Base-by-base conservation (phyloP, 2,797 vertebrate species). In the Eulemur albifrons region DNA sequence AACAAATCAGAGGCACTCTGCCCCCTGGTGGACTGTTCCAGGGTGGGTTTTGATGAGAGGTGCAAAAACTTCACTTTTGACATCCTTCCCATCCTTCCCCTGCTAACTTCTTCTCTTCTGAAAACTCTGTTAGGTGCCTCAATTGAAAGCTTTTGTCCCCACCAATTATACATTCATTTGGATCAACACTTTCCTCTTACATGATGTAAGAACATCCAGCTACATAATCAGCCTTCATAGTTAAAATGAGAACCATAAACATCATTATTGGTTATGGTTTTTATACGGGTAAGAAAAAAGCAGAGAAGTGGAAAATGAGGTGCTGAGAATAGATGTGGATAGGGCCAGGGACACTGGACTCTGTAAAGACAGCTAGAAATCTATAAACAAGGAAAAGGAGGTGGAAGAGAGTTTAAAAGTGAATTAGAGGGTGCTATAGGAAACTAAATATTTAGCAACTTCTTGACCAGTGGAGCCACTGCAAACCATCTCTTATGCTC, bases 1-100 rank as follows among this genome's bases (percentile, higher is more conserved):
- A 65, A 61, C 76, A 92, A 15, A 21, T 96, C 91, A 73, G 89
- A 61, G 83, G 38, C 38, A 77, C 61, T 95, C 91, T 97, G 97
- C 97, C 97, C 97, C 84, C 97, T 98, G 50, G 93, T 96, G 97
- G 96, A 87, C 10, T 0, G 4, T 40, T 70, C 14, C 63, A 67
- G 54, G 21, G 70, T 35, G 59, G 38, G 45, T 75, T 88, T 87
- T 35, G 50, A 82, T 35, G 40, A 79, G 79, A 87, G 73, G 18
- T 35, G n/a, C 14, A 38, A 69, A 84, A 67, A 2, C 4, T 48
- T 87, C 52, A 1, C 32, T 86, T 57, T 45, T 25, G 45, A 63
- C 52, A 27, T 38, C 15, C 11, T 72, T 85, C 3, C n/a, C 57
- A 27, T 43, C 15, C 11, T 72, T 85, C 4, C n/a, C 57, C 69